Evolutionary conservation across 2,888 invertebrate species (phyloP).

Genomic region (Coleophora flavipennella): DNA sequence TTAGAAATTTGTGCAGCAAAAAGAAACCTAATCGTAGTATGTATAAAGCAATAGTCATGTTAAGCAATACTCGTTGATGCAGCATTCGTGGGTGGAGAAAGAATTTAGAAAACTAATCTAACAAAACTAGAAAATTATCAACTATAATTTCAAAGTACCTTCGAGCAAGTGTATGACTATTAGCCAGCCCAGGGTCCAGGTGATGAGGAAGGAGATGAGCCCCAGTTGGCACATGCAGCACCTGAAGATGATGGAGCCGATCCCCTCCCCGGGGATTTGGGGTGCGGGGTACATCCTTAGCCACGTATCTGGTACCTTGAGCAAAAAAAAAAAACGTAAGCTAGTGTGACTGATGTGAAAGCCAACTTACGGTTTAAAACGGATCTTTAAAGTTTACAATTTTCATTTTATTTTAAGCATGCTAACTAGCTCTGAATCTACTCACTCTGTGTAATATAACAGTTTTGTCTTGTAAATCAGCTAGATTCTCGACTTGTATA

Average conservation of each 20-base stretch:
- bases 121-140: no score
- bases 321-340: slow-evolving; percentile 3
- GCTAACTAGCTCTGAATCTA: not conserved
- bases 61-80: no score
- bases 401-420: no score
- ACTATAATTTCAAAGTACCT: slow-evolving; percentile 44
- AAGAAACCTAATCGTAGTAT: no score
- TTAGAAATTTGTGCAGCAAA: no score
- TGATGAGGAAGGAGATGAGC: slow-evolving; percentile 67
- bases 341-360: no score
- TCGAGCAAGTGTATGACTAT: slow-evolving; percentile 77
- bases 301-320: slow-evolving; percentile 40
- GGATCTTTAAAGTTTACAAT: no score
- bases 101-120: no score
- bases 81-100: no score
- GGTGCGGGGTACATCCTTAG: slow-evolving; percentile 72
- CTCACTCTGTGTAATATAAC: slow-evolving; percentile 26
- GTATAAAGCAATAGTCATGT: no score
- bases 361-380: no score
- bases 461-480: slow-evolving; percentile 1
- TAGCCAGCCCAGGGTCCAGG: slow-evolving; percentile 77
- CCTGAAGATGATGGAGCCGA: slow-evolving; percentile 49
- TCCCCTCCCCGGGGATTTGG: slow-evolving; percentile 44
- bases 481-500: not conserved
- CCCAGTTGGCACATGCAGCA: slow-evolving; percentile 74